Percentiles rank a stretch among this genome's conserved stretches.
Conservation (phyloP, 1,140 invertebrate genomes). For the Drosophila pectinifera region DNA sequence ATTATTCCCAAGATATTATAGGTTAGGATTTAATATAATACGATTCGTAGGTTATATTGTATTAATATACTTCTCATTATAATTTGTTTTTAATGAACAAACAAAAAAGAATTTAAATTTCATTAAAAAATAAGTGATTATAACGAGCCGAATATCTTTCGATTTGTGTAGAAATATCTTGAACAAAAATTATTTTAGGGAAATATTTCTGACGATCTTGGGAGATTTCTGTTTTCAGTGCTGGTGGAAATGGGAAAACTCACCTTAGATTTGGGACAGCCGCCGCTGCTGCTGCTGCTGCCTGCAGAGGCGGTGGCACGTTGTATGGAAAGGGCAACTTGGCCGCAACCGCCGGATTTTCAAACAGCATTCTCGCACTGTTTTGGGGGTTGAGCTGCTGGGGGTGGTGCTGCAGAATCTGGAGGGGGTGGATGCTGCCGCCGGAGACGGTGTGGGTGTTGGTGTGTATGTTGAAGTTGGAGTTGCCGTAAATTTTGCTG, state of each 20-base stretch:
- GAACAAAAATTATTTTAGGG: not conserved
- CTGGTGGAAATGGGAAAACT: constrained; percentile 32
- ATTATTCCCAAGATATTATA: no score
- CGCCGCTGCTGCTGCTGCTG: constrained; percentile 82
- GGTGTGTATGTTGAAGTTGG: constrained; percentile 49
- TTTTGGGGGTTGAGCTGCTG: constrained; percentile 53
- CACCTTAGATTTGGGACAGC: constrained; percentile 85
- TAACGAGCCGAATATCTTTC: not conserved
- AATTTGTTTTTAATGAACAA: no score
- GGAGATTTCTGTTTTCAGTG: not conserved
- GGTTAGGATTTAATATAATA: no score
- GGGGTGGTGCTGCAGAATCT: constrained; percentile 41
- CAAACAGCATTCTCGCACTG: constrained; percentile 80
- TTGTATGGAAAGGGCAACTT: constrained; percentile 84
- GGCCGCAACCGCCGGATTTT: constrained; percentile 84
- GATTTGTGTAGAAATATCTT: not conserved
- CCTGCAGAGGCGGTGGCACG: constrained; percentile 84
- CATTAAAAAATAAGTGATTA: not conserved
- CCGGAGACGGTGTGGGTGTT: constrained; percentile 9
- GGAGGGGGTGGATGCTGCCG: constrained; percentile 46
- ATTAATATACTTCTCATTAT: no score
- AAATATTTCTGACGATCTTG: not conserved
- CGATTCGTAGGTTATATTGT: no score
- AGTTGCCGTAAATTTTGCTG: constrained; percentile 76
- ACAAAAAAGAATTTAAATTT: no score